phyloP scores from a whole-genome alignment of 2,113 vertebrate genomes.

The Zosterops pallidus region DNA sequence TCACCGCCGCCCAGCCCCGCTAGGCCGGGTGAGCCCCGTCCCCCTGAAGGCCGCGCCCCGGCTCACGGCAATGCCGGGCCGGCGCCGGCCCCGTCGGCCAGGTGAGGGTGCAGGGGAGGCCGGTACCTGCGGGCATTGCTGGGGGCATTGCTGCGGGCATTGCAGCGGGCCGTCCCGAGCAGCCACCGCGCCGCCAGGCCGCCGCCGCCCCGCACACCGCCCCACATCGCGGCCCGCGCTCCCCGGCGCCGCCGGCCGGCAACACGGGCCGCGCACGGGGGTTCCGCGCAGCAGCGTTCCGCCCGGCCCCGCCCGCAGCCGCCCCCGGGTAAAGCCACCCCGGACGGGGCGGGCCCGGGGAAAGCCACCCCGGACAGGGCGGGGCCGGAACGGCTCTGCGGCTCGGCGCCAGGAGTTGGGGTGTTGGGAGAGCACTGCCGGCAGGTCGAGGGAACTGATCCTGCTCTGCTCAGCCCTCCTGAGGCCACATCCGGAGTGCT shows the following conservation, averaged over 20 bases:
- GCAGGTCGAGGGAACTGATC: not conserved
- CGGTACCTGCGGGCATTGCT: not conserved
- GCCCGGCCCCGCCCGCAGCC: not conserved
- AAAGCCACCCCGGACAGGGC: too few species aligned
- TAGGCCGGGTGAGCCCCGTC: too few species aligned
- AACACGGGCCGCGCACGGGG: not conserved
- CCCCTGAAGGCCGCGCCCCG: not conserved
- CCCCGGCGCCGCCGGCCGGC: not conserved
- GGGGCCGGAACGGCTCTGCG: too few species aligned
- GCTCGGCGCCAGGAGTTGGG: fast-evolving
- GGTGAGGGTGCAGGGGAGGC: not conserved
- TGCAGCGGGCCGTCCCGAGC: too few species aligned
- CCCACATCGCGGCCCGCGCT: too few species aligned
- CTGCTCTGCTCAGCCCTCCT: not conserved
- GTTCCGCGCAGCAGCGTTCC: slow-evolving; percentile 24
- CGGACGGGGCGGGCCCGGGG: too few species aligned
- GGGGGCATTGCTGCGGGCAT: not conserved
- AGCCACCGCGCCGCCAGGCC: too few species aligned
- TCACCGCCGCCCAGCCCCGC: not conserved
- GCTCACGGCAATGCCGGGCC: not conserved
- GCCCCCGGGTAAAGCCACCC: fast-evolving
- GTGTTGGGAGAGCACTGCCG: fast-evolving
- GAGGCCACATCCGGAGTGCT: not conserved
- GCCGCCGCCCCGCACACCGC: too few species aligned
- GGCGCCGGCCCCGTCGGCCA: not conserved